Base-by-base conservation (phyloP, 2,888 invertebrate genomes). In the Sarcophaga variegata region DNA sequence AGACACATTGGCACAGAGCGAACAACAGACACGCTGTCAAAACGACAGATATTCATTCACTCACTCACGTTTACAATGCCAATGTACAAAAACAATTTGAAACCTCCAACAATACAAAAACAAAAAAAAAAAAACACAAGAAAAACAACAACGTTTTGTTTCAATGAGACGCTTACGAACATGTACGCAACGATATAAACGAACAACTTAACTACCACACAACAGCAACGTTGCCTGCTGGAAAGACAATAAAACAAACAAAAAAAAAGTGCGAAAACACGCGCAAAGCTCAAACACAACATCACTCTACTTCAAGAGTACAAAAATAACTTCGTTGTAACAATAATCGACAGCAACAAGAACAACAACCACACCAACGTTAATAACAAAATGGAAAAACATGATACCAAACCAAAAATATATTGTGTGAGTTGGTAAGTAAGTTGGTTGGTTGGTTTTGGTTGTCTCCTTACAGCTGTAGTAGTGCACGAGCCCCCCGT, bases 241-340 rank as follows among this genome's bases (percentile, higher is more conserved):
- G 37, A 1, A 37, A 37, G 10, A 37, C 37, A 37, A 37, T 14
- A 47, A 47, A 49, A 27, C 45, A 54, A 25, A 60, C 37, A 79
- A 77, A 47, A 69, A 76, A 83, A 82, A 70, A 70, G 82, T 86
- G 86, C 75, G 75, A 85, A 66, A 82, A 86, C 86, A 86, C 85
- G 85, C 78, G 82, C 82, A 86, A 86, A 86, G 75, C 85, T 71
- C 22, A 70, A 54, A 54, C 37, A 22, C 80, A 76, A 79, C 79
- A 78, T 79, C 78, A 74, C 63, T 79, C 78, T 75, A 75, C 69
- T 64, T 62, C 8, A 69, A 8, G 10, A 8, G 37, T 37, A 2
- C 10, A 37, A 37, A 37, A 37, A 37, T 37, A 37, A 37, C 37
- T 37, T 37, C 37, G 10, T 37, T 37, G 10, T 37, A 37, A 37